These are phyloP conservation scores for Zygogramma bicolorata DNA, from an alignment of 2,888 invertebrate species.

Conservation along the genomic window DNA sequence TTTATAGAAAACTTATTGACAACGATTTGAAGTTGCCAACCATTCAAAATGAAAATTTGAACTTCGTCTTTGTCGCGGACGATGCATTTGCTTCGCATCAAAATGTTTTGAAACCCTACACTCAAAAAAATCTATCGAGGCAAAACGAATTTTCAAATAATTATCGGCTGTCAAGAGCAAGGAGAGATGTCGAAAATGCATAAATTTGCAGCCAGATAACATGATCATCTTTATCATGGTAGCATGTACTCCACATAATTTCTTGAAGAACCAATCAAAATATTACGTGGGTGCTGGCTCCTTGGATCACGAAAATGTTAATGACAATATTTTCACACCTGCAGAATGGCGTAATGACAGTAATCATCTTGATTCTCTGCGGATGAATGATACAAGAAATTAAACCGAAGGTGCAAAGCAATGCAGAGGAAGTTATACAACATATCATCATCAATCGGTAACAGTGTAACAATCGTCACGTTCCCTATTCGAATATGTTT, in stretches of 20 bases:
- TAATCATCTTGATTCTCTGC: too few species aligned
- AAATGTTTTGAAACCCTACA: constrained; percentile 9
- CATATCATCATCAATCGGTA: constrained; percentile 10
- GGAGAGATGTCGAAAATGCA: not conserved
- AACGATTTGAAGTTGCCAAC: too few species aligned
- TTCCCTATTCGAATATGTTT: not conserved
- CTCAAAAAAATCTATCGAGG: not conserved
- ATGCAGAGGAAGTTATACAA: constrained; percentile 3
- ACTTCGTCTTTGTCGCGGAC: too few species aligned
- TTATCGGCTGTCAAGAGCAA: not conserved
- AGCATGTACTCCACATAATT: not conserved
- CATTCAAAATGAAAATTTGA: too few species aligned
- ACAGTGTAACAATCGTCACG: not conserved
- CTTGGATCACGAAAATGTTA: too few species aligned
- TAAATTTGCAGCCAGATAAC: too few species aligned
- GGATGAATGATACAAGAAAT: too few species aligned
- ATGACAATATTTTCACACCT: constrained; percentile 8
- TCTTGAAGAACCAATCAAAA: not conserved
- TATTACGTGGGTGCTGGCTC: not conserved
- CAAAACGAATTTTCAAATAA: constrained; percentile 2
- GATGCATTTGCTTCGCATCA: too few species aligned
- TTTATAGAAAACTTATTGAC: too few species aligned
- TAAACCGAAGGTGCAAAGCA: too few species aligned
- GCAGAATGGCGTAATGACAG: constrained; percentile 1
- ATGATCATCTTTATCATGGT: not conserved